These are phyloP conservation scores for Diarsia mendica DNA, from an alignment of 2,888 invertebrate genomes.

Conservation along the genomic window DNA sequence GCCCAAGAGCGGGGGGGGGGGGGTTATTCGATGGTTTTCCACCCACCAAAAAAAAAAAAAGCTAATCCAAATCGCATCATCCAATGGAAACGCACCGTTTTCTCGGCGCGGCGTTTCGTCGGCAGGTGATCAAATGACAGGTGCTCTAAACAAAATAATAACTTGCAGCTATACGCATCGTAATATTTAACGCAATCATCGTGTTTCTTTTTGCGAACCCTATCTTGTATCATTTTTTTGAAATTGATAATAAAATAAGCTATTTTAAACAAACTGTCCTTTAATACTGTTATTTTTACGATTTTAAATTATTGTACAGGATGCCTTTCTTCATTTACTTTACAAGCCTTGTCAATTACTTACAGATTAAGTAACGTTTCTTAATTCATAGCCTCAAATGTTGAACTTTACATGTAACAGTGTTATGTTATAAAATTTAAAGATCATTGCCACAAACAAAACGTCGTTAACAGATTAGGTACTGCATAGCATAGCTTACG, in stretches of 20 bases:
- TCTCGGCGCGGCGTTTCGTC: constrained; percentile 75
- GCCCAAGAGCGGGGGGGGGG: too few relatives aligned
- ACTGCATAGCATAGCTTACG: neutral
- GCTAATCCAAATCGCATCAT: neutral
- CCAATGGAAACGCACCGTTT: constrained; percentile 61
- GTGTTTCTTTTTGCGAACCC: constrained; percentile 54
- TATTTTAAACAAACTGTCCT: constrained; percentile 33
- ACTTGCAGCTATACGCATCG: constrained; percentile 71
- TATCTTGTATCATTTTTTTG: constrained; percentile 55
- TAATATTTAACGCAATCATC: constrained; percentile 64
- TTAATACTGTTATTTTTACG: neutral
- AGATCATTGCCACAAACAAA: neutral
- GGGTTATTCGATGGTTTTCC: too few relatives aligned
- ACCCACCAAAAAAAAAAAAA: too few relatives aligned
- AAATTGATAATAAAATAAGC: constrained; percentile 31
- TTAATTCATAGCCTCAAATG: neutral
- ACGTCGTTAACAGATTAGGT: too few relatives aligned
- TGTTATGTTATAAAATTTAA: constrained; percentile 13
- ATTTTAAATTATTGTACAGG: neutral
- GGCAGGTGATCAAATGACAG: constrained; percentile 86
- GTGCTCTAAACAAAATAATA: constrained; percentile 81
- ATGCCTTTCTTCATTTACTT: neutral
- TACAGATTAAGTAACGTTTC: neutral
- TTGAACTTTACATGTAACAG: neutral
- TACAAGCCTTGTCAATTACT: neutral